Percentiles rank a stretch among this genome's conserved stretches.
phyloP scores from a whole-genome alignment of 1,140 invertebrate species.

The Trichoplusia ni region DNA sequence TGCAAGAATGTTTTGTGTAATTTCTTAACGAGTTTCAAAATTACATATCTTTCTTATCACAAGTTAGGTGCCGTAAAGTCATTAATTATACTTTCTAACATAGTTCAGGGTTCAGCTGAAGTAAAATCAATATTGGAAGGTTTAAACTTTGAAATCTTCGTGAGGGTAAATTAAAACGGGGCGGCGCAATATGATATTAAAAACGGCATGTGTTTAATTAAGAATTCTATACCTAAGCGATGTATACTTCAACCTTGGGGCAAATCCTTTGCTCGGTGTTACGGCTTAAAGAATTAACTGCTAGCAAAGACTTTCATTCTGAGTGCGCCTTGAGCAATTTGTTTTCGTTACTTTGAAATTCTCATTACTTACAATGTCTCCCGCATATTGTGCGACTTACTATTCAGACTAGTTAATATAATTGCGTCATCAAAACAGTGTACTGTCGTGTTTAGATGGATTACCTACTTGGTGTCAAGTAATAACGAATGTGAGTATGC shows the following conservation, averaged over 20 bases:
- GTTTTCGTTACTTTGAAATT: constrained; percentile 36
- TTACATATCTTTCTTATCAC: constrained; percentile 11
- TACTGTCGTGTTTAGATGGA: not conserved
- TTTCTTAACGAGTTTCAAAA: constrained; percentile 19
- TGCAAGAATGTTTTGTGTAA: constrained; percentile 20
- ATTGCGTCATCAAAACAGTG: not conserved
- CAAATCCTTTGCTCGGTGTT: constrained; percentile 1
- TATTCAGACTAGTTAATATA: not conserved
- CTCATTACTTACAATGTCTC: constrained; percentile 24
- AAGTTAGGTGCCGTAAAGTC: not conserved
- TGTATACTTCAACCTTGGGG: not conserved
- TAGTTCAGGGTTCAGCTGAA: constrained; percentile 8
- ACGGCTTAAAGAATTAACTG: constrained; percentile 22
- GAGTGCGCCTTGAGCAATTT: constrained; percentile 33
- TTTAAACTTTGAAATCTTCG: not conserved
- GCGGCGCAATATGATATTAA: not conserved
- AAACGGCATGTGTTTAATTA: constrained; percentile 7
- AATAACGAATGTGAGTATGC: not conserved
- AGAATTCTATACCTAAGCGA: constrained; percentile 8
- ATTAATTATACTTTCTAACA: constrained; percentile 20
- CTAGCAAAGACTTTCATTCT: constrained; percentile 24
- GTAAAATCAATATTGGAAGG: constrained; percentile 9
- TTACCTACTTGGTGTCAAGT: not conserved
- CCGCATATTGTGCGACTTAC: not conserved
- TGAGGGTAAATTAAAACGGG: not conserved